Conservation (phyloP, 2,888 invertebrate genomes). For the Slavum lentiscoides region DNA sequence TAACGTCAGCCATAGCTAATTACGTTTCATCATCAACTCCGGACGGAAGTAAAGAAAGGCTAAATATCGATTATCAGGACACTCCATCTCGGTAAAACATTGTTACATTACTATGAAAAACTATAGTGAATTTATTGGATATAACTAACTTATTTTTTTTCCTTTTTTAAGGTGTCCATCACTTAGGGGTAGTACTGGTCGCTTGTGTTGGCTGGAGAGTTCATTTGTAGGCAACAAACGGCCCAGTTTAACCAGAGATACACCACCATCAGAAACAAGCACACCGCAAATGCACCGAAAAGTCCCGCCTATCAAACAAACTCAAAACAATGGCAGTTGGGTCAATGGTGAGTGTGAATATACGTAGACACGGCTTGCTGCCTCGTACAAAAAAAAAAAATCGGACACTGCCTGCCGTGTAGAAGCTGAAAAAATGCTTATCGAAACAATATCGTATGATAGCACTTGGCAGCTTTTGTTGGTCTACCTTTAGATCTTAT, state of each 20-base stretch:
- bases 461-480: slow-evolving; percentile 50
- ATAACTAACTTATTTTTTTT: neutral
- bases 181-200: slow-evolving; percentile 67
- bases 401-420: slow-evolving; percentile 50
- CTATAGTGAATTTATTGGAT: neutral
- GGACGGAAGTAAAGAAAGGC: slow-evolving; percentile 60
- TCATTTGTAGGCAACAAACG: slow-evolving; percentile 87
- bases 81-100: slow-evolving; percentile 57
- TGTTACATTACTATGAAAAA: neutral
- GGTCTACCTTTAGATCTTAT: slow-evolving; percentile 51
- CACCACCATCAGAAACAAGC: slow-evolving; percentile 52
- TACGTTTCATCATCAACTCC: slow-evolving; percentile 67
- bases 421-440: slow-evolving; percentile 47
- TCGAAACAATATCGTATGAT: slow-evolving; percentile 33
- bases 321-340: slow-evolving; percentile 43
- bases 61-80: slow-evolving; percentile 57
- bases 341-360: slow-evolving; percentile 57
- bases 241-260: slow-evolving; percentile 68
- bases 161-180: slow-evolving; percentile 58
- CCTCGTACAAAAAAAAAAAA: slow-evolving; percentile 36
- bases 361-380: slow-evolving; percentile 48
- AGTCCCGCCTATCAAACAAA: slow-evolving; percentile 55
- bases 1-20: slow-evolving; percentile 89
- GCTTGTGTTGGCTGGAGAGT: slow-evolving; percentile 86
- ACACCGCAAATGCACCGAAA: slow-evolving; percentile 53